These are phyloP conservation scores for Mesodorylaimus sp. DNA, from an alignment of 2,888 invertebrate genomes.

Conservation along the genomic window DNA sequence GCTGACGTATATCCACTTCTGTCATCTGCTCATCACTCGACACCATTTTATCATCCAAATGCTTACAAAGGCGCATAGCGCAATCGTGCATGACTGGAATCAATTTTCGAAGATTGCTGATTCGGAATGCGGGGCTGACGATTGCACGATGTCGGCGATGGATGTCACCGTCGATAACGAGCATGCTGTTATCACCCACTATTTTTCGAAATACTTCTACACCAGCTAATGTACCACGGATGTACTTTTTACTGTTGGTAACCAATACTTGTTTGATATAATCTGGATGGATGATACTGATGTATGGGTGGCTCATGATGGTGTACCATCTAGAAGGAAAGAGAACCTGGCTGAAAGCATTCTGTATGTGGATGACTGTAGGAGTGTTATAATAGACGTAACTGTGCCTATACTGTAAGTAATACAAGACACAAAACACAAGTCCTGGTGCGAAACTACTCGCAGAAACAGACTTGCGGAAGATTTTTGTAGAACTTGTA, in stretches of 20 bases:
- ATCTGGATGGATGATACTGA: no score
- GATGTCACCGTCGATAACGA: neutral
- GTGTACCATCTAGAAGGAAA: no score
- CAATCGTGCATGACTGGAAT: neutral
- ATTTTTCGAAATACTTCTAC: neutral
- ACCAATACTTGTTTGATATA: neutral
- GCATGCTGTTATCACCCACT: constrained; percentile 4
- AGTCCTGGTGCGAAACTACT: no score
- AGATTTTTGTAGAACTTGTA: no score
- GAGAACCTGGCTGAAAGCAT: no score
- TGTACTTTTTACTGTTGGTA: neutral
- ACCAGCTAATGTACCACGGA: neutral
- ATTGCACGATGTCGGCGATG: constrained; percentile 2
- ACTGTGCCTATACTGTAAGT: no score
- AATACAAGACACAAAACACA: no score
- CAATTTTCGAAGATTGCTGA: neutral
- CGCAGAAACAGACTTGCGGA: no score
- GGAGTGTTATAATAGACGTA: no score
- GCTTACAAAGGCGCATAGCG: neutral
- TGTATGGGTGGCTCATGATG: no score
- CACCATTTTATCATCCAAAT: neutral
- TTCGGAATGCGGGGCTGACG: constrained; percentile 4
- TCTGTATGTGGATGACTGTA: no score
- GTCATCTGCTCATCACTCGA: neutral
- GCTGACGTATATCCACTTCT: neutral